Evolutionary conservation across 92 coral and sea anemone species (phyloP), one percentile per base, ranked within the genome.

Genomic region (Scolanthus callimorphus): DNA sequence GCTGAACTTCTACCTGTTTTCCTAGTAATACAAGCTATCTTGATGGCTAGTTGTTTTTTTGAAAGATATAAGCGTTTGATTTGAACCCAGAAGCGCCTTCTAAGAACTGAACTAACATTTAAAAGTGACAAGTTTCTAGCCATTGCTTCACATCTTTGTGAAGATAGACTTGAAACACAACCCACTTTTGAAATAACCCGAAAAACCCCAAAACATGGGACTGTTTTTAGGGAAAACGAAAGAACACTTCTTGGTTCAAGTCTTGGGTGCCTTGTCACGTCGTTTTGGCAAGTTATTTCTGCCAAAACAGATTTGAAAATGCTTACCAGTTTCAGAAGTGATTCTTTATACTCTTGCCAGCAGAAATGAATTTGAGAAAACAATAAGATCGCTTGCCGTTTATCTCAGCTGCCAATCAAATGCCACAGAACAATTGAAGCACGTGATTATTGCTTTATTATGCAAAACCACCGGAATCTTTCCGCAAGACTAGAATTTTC

Each of bases 171-270:
- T 69, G 66, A 74, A 67, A 77, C 60, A 65, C 83, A 68, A 69
- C 81, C 78, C 86, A 81, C 88, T 85, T 85, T 85, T 85, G 55
- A 85, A 66, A 81, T 81, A 77, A 70, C 66, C 51, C 63, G 81
- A 82, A 81, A 68, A 75, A 76, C 59, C 61, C 27, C 13, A 39
- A 66, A 49, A 25, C 43, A 57, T 39, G 39, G 73, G 49, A 47
- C 30, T 21, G 41, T 66, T 66, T 66, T 51, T 51, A 60, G 52
- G 61, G 17, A 4, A 66, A 66, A 51, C 6, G 48, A 54, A 17
- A 38, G 51, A 22, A 8, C 51, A 66, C 38, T 41, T 31, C 12
- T 51, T 31, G 73, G 29, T 49, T 30, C 27, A 12, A 17, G 28
- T 66, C 51, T 27, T 51, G 73, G 73, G 61, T 24, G 34, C 26